Base-by-base conservation (phyloP, 1,140 invertebrate species). In the Antheraea pernyi region DNA sequence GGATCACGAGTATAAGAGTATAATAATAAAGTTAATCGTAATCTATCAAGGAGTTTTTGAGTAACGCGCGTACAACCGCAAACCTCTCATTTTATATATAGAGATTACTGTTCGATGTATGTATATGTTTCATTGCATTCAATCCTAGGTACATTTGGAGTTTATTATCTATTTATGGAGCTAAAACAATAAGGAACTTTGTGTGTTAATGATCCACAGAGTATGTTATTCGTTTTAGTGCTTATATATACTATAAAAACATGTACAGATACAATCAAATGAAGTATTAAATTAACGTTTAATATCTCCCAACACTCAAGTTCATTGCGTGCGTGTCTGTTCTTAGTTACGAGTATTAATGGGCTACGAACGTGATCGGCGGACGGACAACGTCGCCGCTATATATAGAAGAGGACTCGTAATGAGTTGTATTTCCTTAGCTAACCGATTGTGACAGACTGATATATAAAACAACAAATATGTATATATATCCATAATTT, bases 391-490 rank as follows among this genome's bases (percentile, higher is more conserved):
- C 77, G 72, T 58, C 73, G 65, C 61, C 13, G 59, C 72, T 79
- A 77, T 83, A 80, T 80, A 76, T 77, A 80, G 70, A 77, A 80
- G 70, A 77, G 70, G 46, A 53, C 69, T 67, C 64, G 67, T 81
- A 83, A 83, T 81, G 81, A 75, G 68, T 74, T 77, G 81, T 75
- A 72, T 77, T 83, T 81, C 74, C 76, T 79, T 71, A 67, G 69
- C 66, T 67, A 46, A 65, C 46, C 46, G 46, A 53, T 53, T 53
- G 9, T 53, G 16, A 53, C 42, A 30, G 59, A 39, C 59, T 42
- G 59, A 62, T 59, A 71, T 48, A 71, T 53, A 53, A 53, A 53
- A 53, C 16, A n/a, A 53, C 13, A 53, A 53, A 53, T 13, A 48
- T 48, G 11, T n/a, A n/a, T n/a, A 39, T 39, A 11, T 42, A 8